phyloP scores from a whole-genome alignment of 2,888 invertebrate genomes.

The Dryobotodes eremita region DNA sequence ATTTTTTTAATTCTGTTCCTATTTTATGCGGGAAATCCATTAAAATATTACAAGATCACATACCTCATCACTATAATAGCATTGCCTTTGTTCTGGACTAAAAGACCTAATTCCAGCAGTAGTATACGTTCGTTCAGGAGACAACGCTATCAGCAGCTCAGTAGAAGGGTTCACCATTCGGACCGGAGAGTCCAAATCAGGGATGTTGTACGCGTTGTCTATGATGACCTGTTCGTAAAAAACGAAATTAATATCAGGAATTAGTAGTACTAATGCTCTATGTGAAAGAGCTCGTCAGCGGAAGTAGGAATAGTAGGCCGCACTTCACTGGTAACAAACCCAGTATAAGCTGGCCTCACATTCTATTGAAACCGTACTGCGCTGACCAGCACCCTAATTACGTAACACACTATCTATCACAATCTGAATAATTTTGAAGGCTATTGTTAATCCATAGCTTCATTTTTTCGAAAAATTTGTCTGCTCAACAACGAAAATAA shows the following conservation, averaged over 20 bases:
- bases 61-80: conserved; percentile 91
- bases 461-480: no score
- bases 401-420: no score
- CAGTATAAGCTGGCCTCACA: background rate
- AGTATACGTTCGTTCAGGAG: conserved; percentile 92
- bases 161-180: conserved; percentile 90
- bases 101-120: conserved; percentile 89
- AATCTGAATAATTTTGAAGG: no score
- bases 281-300: background rate
- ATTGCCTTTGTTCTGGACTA: conserved; percentile 87
- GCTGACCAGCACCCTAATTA: background rate
- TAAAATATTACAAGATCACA: background rate
- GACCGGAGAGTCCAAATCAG: conserved; percentile 91
- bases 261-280: background rate
- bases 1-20: background rate
- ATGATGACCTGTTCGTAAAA: conserved; percentile 89
- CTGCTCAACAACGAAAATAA: no score
- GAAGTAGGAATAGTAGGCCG: background rate
- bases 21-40: background rate
- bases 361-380: background rate
- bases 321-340: background rate
- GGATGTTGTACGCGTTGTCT: conserved; percentile 92
- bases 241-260: background rate
- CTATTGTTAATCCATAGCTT: no score
- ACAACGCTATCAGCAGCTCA: conserved; percentile 91